phyloP scores from a whole-genome alignment of 2,888 invertebrate genomes.

The Notodonta dromedarius region DNA sequence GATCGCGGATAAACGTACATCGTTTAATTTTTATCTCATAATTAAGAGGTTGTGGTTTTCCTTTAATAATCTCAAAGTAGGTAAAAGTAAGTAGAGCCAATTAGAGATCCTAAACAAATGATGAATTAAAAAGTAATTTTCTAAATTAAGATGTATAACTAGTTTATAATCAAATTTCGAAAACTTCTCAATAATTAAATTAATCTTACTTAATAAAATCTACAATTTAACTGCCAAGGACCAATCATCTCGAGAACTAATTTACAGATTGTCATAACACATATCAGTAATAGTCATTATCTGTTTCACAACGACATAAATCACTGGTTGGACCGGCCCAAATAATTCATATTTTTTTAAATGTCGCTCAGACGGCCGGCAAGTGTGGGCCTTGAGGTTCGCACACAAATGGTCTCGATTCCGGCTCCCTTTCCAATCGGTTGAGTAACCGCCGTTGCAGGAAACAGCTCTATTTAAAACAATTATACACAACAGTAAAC shows the following conservation, averaged over 20 bases:
- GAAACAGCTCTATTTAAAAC: constrained; percentile 55
- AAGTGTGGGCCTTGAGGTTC: constrained; percentile 69
- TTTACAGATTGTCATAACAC: constrained; percentile 17
- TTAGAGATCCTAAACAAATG: background rate
- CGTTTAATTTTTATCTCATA: constrained; percentile 32
- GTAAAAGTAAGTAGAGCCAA: background rate
- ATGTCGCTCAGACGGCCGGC: constrained; percentile 45
- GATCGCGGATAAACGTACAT: constrained; percentile 20
- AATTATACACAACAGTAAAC: constrained; percentile 47
- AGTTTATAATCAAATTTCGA: too few relatives aligned
- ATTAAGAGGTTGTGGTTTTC: constrained; percentile 14
- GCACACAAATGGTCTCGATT: constrained; percentile 56
- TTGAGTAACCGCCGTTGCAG: constrained; percentile 53
- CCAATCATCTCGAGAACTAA: constrained; percentile 1
- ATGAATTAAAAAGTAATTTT: too few relatives aligned
- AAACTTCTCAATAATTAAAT: background rate
- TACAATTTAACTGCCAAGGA: background rate
- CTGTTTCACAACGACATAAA: constrained; percentile 38
- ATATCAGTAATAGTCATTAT: constrained; percentile 19
- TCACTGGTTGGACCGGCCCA: constrained; percentile 40
- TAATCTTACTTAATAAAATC: background rate
- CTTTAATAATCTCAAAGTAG: constrained; percentile 3
- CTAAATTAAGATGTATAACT: too few relatives aligned
- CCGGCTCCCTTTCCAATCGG: constrained; percentile 77
- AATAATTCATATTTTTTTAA: constrained; percentile 55